Conservation (phyloP, 1,140 invertebrate species). For the Laupala kohalensis region DNA sequence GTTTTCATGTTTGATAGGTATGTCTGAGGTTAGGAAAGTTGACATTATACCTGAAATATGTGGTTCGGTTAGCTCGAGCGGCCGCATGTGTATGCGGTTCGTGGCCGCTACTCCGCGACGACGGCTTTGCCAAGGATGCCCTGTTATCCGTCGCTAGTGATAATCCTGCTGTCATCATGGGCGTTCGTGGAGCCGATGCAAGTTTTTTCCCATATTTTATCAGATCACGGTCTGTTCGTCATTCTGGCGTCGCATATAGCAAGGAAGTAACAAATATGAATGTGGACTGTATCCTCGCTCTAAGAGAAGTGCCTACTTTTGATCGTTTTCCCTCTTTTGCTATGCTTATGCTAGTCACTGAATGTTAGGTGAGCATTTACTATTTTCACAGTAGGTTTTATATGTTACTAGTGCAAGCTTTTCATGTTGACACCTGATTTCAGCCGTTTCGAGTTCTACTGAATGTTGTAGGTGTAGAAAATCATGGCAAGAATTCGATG, state of each 20-base stretch:
- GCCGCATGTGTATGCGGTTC: background rate
- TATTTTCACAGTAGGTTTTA: background rate
- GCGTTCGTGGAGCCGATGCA: background rate
- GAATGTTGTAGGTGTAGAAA: background rate
- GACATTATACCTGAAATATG: background rate
- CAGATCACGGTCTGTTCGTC: background rate
- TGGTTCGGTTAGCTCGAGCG: background rate
- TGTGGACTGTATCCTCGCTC: background rate
- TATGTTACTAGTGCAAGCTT: background rate
- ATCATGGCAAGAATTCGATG: background rate
- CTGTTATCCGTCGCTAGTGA: no score
- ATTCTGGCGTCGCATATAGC: no score
- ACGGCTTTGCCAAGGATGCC: no score
- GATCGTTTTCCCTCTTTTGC: background rate
- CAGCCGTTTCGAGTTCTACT: background rate
- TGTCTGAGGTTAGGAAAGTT: background rate
- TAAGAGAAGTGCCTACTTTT: background rate
- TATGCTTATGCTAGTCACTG: background rate
- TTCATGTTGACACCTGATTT: no score
- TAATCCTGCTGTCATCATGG: no score
- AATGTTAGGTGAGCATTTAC: background rate
- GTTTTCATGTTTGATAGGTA: background rate
- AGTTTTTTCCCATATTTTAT: background rate
- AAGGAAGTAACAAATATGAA: no score
- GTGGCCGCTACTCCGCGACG: background rate